Evolutionary conservation across 2,113 vertebrate genomes (phyloP), one percentile per base, ranked within the genome.

Genomic region (Pyrgilauda ruficollis): DNA sequence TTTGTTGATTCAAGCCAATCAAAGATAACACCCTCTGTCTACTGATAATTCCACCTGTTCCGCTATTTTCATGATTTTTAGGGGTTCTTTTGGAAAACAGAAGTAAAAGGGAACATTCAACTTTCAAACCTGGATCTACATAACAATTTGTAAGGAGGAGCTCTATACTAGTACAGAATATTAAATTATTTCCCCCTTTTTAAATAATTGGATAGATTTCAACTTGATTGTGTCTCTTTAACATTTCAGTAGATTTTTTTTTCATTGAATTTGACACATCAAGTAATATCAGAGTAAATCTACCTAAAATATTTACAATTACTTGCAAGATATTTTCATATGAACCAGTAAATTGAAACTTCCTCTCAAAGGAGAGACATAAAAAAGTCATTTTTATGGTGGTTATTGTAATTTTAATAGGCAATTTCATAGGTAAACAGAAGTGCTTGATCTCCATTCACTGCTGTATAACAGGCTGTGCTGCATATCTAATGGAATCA

Each of bases 391-490:
- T 88, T 96, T 94, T 96, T 92, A 96, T 95, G 87, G 84, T 86
- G 44, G 92, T 97, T 97, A 94, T 97, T 96, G 88, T 96, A 94
- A 96, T 96, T 96, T 96, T 93, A 93, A 93, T 94, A 84, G 96
- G 92, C 89, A 94, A 93, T 97, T 97, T 97, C 93, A 96, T 91
- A 94, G 95, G 97, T 97, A 97, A 97, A 97, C 96, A 97, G 94
- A 96, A 96, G 87, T 89, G 94, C 95, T 96, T 97, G 95, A 96
- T 96, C 96, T 97, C 95, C 91, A 94, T 96, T 97, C 97, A 96
- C 89, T 91, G 90, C 84, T 70, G 86, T 56, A 70, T 85, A 97
- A 92, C 85, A 97, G 77, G 73, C 92, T 90, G 87, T 49, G 95
- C 95, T 92, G 95, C 93, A 96, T 96, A 96, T 95, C 97, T 96